Conservation (phyloP, 2,888 invertebrate genomes). For the Meiosimyza decipiens region DNA sequence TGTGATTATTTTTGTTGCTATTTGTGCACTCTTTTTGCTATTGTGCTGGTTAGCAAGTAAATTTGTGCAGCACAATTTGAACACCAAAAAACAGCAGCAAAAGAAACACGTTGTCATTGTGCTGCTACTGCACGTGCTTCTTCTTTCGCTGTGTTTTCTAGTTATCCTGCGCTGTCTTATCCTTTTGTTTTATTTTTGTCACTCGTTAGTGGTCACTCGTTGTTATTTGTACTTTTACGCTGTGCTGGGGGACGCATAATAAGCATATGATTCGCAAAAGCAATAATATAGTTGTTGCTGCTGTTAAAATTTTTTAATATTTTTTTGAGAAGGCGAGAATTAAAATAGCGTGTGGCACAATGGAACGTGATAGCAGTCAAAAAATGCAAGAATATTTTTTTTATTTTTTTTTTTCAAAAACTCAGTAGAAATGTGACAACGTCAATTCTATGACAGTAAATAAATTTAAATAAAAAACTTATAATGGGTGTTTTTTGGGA, state of each 20-base stretch:
- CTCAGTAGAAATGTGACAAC: too few relatives aligned
- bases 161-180: background rate
- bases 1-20: background rate
- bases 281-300: too few relatives aligned
- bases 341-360: too few relatives aligned
- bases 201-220: constrained; percentile 32
- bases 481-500: too few relatives aligned
- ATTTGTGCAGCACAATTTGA: constrained; percentile 20
- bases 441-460: too few relatives aligned
- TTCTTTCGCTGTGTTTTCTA: background rate
- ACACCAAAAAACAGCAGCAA: background rate
- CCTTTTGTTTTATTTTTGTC: constrained; percentile 11
- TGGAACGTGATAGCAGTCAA: too few relatives aligned
- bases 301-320: too few relatives aligned
- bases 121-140: constrained; percentile 3
- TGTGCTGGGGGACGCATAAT: constrained; percentile 11
- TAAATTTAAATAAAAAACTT: too few relatives aligned
- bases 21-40: background rate
- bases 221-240: background rate
- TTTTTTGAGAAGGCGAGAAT: too few relatives aligned
- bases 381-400: too few relatives aligned
- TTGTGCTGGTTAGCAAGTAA: background rate
- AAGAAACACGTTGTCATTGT: constrained; percentile 7
- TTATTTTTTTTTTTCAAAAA: too few relatives aligned
- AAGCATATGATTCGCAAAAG: background rate